Conservation (phyloP, 1,140 invertebrate genomes). For the Camponotus vicinus region DNA sequence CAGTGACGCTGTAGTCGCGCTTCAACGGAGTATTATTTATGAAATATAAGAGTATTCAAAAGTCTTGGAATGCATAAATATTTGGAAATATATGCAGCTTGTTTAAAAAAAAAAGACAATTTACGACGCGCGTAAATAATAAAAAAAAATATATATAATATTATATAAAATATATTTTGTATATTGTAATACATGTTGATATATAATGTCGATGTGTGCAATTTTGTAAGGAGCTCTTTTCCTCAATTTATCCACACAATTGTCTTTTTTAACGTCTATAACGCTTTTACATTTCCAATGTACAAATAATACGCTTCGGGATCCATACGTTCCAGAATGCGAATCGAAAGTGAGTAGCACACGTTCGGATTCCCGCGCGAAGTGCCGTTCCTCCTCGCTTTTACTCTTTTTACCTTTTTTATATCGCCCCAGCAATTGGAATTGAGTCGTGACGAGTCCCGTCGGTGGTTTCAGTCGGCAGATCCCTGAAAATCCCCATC, state of each 20-base stretch:
- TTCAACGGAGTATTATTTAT: conserved; percentile 43
- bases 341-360: conserved; percentile 40
- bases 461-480: conserved; percentile 74
- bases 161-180: neutral
- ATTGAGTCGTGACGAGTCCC: conserved; percentile 77
- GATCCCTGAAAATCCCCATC: conserved; percentile 77
- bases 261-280: neutral
- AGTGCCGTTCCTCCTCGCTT: neutral
- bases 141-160: neutral
- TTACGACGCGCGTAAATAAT: neutral
- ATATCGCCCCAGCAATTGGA: conserved; percentile 66
- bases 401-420: conserved; percentile 56
- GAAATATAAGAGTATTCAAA: conserved; percentile 19
- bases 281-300: neutral
- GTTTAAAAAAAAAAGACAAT: neutral
- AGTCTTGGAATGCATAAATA: neutral
- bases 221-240: neutral
- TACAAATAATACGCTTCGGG: conserved; percentile 19
- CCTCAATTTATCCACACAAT: conserved; percentile 5
- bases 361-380: conserved; percentile 48
- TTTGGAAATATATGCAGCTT: neutral
- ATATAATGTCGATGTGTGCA: neutral
- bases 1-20: conserved; percentile 22
- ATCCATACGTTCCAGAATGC: conserved; percentile 24
- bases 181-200: neutral